Percentiles rank a stretch among this genome's conserved stretches.
Evolutionary conservation across 2,113 vertebrate species (phyloP).

Genomic region (Calidris pugnax): DNA sequence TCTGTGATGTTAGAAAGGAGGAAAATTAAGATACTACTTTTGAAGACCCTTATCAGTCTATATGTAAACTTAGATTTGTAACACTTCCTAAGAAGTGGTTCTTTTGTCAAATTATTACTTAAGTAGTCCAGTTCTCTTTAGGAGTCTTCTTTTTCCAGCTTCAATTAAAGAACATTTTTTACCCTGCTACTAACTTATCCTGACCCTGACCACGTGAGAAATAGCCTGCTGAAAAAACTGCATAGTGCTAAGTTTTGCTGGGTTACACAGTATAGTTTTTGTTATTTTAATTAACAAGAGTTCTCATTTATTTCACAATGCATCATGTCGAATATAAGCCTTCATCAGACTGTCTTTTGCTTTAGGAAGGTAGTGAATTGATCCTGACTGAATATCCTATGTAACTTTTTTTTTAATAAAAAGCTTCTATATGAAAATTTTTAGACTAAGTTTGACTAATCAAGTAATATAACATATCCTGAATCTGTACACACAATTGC

Average conservation of each 20-base stretch:
- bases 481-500: neutral
- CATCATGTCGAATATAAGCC: neutral
- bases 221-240: neutral
- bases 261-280: neutral
- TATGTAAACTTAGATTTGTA: neutral
- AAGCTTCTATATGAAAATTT: neutral
- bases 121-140: neutral
- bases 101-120: neutral
- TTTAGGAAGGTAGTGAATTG: neutral
- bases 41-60: neutral
- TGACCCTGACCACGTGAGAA: neutral
- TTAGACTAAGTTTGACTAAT: neutral
- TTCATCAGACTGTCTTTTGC: neutral
- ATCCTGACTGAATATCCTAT: neutral
- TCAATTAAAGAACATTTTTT: neutral
- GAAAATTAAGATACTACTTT: neutral
- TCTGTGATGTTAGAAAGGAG: neutral
- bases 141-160: neutral
- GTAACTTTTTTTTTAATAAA: neutral
- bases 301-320: neutral
- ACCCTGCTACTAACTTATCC: neutral
- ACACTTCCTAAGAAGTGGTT: neutral
- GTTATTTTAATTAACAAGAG: neutral
- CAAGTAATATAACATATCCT: neutral
- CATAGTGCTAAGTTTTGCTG: neutral